Percentiles rank a stretch among this genome's conserved stretches.
These are phyloP conservation scores for Pemphigus obesinymphae DNA, from an alignment of 1,140 invertebrate species.

Conservation along the genomic window DNA sequence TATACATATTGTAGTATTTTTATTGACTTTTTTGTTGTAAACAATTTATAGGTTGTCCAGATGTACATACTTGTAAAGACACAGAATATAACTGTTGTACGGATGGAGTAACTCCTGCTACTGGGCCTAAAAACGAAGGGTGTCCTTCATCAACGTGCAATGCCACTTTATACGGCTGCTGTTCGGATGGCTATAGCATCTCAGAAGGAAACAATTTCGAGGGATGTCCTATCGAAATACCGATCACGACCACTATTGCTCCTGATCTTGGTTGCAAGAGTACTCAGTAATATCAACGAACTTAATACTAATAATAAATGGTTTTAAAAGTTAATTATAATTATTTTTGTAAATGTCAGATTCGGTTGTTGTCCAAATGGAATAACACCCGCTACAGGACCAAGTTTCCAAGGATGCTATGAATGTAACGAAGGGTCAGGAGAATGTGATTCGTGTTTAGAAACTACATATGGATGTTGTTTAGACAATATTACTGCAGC, in stretches of 20 bases:
- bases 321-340: neutral
- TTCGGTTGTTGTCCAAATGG: slow-evolving; percentile 87
- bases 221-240: slow-evolving; percentile 62
- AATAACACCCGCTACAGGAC: slow-evolving; percentile 72
- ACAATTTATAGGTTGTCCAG: slow-evolving; percentile 55
- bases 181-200: slow-evolving; percentile 70
- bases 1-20: neutral
- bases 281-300: slow-evolving; percentile 5
- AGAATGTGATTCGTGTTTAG: slow-evolving; percentile 46
- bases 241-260: slow-evolving; percentile 44
- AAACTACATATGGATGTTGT: slow-evolving; percentile 60
- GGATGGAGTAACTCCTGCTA: slow-evolving; percentile 78
- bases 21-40: neutral
- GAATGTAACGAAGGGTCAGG: slow-evolving; percentile 36
- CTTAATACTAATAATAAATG: neutral
- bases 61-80: slow-evolving; percentile 69
- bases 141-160: slow-evolving; percentile 72
- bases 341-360: neutral
- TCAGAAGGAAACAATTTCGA: slow-evolving; percentile 77
- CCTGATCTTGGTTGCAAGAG: neutral
- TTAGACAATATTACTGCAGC: slow-evolving; percentile 70
- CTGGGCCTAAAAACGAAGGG: slow-evolving; percentile 65
- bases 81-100: slow-evolving; percentile 82
- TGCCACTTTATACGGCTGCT: slow-evolving; percentile 78
- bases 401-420: slow-evolving; percentile 66